phyloP scores from a whole-genome alignment of 64 coral and sea anemone species.

The Actinia tenebrosa region DNA sequence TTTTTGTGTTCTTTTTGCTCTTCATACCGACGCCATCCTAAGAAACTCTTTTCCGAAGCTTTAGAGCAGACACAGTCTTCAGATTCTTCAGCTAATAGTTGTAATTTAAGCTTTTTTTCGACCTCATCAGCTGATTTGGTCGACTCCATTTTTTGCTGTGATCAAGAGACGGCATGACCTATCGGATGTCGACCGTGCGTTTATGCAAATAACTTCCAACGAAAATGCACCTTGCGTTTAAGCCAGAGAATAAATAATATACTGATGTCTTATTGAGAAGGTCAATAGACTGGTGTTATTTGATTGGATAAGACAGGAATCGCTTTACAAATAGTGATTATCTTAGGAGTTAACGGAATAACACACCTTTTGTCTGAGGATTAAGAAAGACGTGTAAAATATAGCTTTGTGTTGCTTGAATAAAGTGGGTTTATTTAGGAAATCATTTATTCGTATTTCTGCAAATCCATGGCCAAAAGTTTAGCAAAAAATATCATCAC shows the following conservation, averaged over 20 bases:
- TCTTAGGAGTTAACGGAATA: not conserved
- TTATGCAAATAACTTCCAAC: not conserved
- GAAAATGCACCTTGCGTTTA: not conserved
- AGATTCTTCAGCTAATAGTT: slow-evolving; percentile 19
- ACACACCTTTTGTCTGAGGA: not conserved
- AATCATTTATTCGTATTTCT: not conserved
- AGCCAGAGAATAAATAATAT: not conserved
- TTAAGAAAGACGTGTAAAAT: not conserved
- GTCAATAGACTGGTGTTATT: not conserved
- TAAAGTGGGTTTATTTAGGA: not conserved
- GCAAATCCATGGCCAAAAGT: no score
- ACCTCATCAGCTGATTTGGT: slow-evolving; percentile 32
- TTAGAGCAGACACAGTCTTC: slow-evolving; percentile 61
- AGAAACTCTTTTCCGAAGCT: slow-evolving; percentile 26
- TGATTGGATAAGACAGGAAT: not conserved
- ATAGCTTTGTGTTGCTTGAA: not conserved
- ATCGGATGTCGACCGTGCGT: not conserved
- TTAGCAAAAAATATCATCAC: no score
- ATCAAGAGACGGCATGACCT: not conserved
- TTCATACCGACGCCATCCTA: slow-evolving; percentile 47
- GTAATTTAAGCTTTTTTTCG: slow-evolving; percentile 36
- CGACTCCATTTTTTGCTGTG: not conserved
- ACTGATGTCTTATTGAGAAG: not conserved
- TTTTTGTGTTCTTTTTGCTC: slow-evolving; percentile 40
- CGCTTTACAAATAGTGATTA: slow-evolving; percentile 8